phyloP scores from a whole-genome alignment of 2,113 vertebrate species.

The Rhombomys opimus region DNA sequence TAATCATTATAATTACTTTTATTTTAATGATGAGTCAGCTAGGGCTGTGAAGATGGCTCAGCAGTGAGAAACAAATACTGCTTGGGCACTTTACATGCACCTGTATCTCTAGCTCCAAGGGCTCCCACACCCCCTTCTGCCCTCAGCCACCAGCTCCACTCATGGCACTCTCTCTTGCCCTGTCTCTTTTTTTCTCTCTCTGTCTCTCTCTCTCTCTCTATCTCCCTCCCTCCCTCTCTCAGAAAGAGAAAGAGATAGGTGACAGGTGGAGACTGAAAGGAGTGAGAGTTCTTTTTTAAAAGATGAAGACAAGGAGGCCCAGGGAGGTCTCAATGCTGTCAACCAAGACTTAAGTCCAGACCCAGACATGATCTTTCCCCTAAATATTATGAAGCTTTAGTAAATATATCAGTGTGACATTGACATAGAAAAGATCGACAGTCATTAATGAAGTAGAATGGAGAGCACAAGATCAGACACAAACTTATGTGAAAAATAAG shows the following conservation, averaged over 20 bases:
- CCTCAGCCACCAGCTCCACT: background rate
- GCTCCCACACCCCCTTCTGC: background rate
- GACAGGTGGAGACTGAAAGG: background rate
- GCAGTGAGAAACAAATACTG: background rate
- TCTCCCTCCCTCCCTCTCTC: no score
- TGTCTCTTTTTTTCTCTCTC: background rate
- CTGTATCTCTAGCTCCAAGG: background rate
- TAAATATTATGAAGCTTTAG: background rate
- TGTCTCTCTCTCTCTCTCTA: no score
- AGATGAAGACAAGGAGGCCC: no score
- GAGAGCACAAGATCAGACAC: background rate
- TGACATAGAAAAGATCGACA: background rate
- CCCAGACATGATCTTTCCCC: background rate
- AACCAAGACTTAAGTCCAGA: no score
- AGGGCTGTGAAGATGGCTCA: background rate
- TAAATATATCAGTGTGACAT: background rate
- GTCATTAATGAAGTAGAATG: background rate
- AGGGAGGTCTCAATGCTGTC: no score
- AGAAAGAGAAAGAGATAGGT: background rate
- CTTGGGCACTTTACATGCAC: background rate
- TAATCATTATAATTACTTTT: background rate
- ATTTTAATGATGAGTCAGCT: constrained; percentile 9
- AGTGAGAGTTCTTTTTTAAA: no score
- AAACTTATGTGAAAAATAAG: background rate
- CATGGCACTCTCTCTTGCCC: background rate